Evolutionary conservation across 2,113 vertebrate species (phyloP).

Genomic region (Sebastes fasciatus): DNA sequence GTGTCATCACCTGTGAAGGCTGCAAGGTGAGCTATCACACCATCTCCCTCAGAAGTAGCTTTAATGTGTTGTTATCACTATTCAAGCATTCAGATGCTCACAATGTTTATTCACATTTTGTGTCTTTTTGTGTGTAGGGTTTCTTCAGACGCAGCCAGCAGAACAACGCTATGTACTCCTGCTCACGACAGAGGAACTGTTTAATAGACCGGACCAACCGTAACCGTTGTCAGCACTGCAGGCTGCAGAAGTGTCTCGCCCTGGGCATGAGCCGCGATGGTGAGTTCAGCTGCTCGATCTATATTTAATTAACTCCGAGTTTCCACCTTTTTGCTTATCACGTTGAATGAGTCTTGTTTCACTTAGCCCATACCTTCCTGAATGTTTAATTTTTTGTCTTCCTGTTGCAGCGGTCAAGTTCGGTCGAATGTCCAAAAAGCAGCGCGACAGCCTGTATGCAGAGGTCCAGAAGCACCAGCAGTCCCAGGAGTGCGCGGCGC

Average conservation of each 20-base stretch:
- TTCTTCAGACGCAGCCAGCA: constrained; percentile 94
- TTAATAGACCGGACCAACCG: constrained; percentile 93
- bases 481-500: constrained; percentile 83
- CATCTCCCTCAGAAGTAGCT: background rate
- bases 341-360: background rate
- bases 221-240: constrained; percentile 95
- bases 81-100: background rate
- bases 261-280: constrained; percentile 95
- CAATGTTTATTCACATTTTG: background rate
- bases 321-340: constrained; percentile 19
- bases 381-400: constrained; percentile 23
- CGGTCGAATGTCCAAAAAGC: constrained; percentile 96
- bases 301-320: constrained; percentile 50
- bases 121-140: constrained; percentile 78
- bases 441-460: constrained; percentile 92
- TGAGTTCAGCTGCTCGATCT: constrained; percentile 74
- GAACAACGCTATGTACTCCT: constrained; percentile 95
- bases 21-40: constrained; percentile 80
- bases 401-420: constrained; percentile 90
- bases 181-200: constrained; percentile 92
- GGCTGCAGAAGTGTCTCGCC: constrained; percentile 92
- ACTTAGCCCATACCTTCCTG: background rate
- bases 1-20: constrained; percentile 91
- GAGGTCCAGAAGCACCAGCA: constrained; percentile 95
- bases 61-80: background rate